Base-by-base conservation (phyloP, 2,888 invertebrate genomes). In the Seira musarum region DNA sequence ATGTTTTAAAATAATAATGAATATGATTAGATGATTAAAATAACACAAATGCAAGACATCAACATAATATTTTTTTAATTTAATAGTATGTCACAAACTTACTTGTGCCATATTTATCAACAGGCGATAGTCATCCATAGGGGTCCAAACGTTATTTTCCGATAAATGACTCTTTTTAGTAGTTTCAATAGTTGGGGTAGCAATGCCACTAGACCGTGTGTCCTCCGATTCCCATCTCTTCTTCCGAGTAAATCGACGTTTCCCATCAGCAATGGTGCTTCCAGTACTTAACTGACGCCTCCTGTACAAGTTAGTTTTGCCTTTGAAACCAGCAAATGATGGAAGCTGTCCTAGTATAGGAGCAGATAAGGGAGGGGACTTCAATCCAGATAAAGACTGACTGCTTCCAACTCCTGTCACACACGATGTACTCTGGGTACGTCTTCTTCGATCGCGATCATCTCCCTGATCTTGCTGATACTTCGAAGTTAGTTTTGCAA, bases 71-170 rank as follows among this genome's bases (percentile, higher is more conserved):
- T 65, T 30, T 13, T 8, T 15, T 17, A 30, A 35, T 66, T 10
- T 19, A 21, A 65, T 65, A 63, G 19, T 24, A 10, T 21, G 17
- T n/a, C 5, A 21, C 22, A 22, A 1, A 22, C 25, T 81, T 84
- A 94, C 94, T 90, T 97, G 98, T 87, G 96, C 95, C 2, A 98
- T 96, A 80, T 96, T 97, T 83, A 96, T 93, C 82, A 99, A 96
- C 0, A 99, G 91, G 0, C 96, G 95, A 30, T 99, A 90, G 90
- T 99, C 99, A 90, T 99, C 99, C 22, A 95, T 94, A 0, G 98
- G 97, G 88, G 98, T 98, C 99, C 99, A 99, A 73, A 97, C 91
- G 0, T 98, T 98, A 15, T 91, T 87, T 77, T 90, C 90, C 85
- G 90, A 87, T 1, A 87, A 81, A 22, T 86, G 81, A 40, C 60